Conservation (phyloP, 2,888 invertebrate genomes). For the Oxyteleia sp. region DNA sequence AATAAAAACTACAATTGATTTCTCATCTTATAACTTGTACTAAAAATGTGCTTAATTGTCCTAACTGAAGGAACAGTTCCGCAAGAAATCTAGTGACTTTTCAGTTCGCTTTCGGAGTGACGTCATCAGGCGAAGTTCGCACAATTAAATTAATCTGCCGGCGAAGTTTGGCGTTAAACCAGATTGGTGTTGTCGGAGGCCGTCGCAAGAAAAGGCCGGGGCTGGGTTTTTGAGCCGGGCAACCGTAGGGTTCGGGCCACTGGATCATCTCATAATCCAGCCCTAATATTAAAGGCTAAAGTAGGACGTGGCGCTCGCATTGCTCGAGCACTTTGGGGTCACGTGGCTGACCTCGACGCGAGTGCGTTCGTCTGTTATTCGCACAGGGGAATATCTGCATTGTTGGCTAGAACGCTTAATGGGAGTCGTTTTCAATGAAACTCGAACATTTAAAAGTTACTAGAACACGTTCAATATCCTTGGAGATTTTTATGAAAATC, state of each 20-base stretch:
- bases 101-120: no score
- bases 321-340: slow-evolving; percentile 75
- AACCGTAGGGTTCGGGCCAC: slow-evolving; percentile 6
- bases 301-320: slow-evolving; percentile 63
- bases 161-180: neutral
- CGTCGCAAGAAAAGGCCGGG: neutral
- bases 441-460: neutral
- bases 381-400: slow-evolving; percentile 37
- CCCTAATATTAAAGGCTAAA: slow-evolving; percentile 61
- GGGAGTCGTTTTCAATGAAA: slow-evolving; percentile 35
- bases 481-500: no score
- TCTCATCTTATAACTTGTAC: no score
- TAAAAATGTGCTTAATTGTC: no score
- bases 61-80: no score
- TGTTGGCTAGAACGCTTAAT: slow-evolving; percentile 23
- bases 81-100: no score
- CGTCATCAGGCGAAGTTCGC: neutral
- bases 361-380: slow-evolving; percentile 34
- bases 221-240: neutral
- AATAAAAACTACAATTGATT: no score
- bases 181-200: neutral
- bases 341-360: slow-evolving; percentile 58
- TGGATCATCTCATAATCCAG: slow-evolving; percentile 36
- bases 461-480: neutral
- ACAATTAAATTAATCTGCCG: neutral